Base-by-base conservation (phyloP, 1,140 invertebrate species). In the Brachionus manjavacas region DNA sequence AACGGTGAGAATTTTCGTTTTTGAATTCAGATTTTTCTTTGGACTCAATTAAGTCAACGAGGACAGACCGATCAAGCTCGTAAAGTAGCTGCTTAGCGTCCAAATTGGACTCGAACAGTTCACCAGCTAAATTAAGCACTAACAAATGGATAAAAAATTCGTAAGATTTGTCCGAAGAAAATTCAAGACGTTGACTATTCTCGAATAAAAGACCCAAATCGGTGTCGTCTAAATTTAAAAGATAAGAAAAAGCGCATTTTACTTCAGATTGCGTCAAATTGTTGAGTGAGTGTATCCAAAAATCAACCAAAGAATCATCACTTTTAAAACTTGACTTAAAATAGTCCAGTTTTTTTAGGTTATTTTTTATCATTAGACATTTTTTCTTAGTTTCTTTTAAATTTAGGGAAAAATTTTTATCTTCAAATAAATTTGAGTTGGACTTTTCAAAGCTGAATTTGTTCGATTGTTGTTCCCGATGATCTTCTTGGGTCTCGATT, bases 131-230 rank as follows among this genome's bases (percentile, higher is more conserved):
- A 76, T 76, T 76, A 9, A 76, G 23, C 11, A 25, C 43, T 14
- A 76, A 12, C n/a, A 76, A 76, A 76, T 76, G 72, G 0, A 76
- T 49, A 14, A 76, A 49, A 52, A 52, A 76, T 52, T 76, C 72
- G 28, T 76, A 76, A 49, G 72, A 76, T 76, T 76, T 49, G 49
- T 46, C 43, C 8, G 72, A 49, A 28, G 11, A 25, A 49, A 76
- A 76, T 46, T 76, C 43, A 35, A 46, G 14, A 49, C 20, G 23
- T 49, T 23, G 28, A 16, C 1, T 25, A 76, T 76, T 28, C 3
- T 76, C 72, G n/a, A 49, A 76, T 12, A 76, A 49, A 20, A 76
- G 14, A 76, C 16, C 16, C 12, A 76, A 31, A 20, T 76, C 72
- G 11, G 20, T 49, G 8, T 76, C 72, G 12, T 28, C 25, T n/a